These are phyloP conservation scores for Clostera curtula DNA, from an alignment of 2,888 invertebrate genomes.

Conservation along the genomic window DNA sequence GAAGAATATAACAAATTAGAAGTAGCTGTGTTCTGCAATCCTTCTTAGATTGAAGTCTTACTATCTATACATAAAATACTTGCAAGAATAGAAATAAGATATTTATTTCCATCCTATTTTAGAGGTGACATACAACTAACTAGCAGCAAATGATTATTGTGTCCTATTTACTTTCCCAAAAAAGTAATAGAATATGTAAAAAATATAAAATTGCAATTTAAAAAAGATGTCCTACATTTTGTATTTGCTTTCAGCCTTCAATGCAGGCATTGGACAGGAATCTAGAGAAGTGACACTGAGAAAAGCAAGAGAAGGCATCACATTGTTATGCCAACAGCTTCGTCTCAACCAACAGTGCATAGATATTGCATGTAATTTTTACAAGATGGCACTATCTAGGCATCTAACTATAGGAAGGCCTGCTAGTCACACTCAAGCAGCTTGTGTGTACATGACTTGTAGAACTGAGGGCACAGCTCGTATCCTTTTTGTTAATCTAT, in stretches of 20 bases:
- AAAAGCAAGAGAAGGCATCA: conserved; percentile 91
- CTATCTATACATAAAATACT: no score
- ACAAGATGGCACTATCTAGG: conserved; percentile 89
- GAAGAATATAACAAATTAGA: no score
- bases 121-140: no score
- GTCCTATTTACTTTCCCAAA: no score
- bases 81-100: no score
- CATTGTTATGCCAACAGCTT: conserved; percentile 89
- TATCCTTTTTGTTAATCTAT: conserved; percentile 74
- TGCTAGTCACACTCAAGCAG: conserved; percentile 93
- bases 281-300: conserved; percentile 94
- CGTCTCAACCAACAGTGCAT: conserved; percentile 92
- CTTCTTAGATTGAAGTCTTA: no score
- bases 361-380: conserved; percentile 95
- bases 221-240: no score
- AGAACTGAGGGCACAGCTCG: conserved; percentile 95
- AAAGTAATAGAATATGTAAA: no score
- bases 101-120: no score
- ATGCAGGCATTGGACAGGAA: conserved; percentile 87
- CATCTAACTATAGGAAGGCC: conserved; percentile 94
- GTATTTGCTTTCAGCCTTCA: conserved; percentile 76
- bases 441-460: conserved; percentile 98
- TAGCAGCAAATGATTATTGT: no score
- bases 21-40: no score
- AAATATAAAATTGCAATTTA: no score